phyloP scores from a whole-genome alignment of 2,797 vertebrate species.

The Rhinoraja longicauda region DNA sequence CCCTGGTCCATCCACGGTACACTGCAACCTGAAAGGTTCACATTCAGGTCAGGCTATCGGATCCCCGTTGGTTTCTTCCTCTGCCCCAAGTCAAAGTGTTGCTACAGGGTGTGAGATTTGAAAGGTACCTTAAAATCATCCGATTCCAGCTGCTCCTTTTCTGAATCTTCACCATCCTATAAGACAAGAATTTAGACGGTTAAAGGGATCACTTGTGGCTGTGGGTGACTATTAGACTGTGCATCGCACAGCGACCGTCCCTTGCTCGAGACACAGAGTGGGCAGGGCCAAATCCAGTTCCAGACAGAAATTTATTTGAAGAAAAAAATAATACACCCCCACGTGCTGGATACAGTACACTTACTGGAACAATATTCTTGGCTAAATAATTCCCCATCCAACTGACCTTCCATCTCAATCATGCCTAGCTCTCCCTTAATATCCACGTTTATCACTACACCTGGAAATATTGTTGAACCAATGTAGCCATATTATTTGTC shows the following conservation, averaged over 20 bases:
- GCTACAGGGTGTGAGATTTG: not conserved
- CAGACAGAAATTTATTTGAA: not conserved
- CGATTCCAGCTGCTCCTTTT: conserved; percentile 82
- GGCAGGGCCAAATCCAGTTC: not conserved
- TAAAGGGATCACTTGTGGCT: conserved; percentile 51
- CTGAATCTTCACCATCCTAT: conserved; percentile 94
- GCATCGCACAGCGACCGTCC: not conserved
- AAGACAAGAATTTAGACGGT: conserved; percentile 82
- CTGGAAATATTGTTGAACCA: not conserved
- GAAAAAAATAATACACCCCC: too few species aligned
- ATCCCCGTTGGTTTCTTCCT: not conserved
- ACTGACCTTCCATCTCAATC: too few species aligned
- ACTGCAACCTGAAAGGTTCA: not conserved
- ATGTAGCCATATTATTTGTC: not conserved
- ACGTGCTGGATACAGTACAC: not conserved
- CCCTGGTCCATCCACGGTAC: not conserved
- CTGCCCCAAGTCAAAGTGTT: not conserved
- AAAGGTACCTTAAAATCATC: conserved; percentile 80
- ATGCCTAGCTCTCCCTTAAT: not conserved
- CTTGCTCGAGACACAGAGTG: not conserved
- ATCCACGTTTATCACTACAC: not conserved
- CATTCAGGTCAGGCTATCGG: not conserved
- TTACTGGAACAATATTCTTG: not conserved
- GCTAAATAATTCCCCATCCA: not conserved
- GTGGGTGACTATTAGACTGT: too few species aligned